These are phyloP conservation scores for Biston betularia DNA, from an alignment of 2,888 invertebrate genomes.

Conservation along the genomic window DNA sequence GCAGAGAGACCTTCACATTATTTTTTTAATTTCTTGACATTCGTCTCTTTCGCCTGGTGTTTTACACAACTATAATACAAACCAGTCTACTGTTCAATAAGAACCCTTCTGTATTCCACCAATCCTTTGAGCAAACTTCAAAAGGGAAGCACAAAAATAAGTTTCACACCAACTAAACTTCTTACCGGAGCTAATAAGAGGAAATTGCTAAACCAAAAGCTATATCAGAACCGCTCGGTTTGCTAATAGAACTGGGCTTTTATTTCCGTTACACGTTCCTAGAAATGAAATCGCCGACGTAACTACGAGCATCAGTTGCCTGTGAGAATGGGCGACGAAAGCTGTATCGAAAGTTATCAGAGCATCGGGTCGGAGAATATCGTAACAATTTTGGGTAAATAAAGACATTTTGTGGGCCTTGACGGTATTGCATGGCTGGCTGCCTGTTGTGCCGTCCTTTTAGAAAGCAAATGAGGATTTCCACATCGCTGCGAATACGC, in stretches of 20 bases:
- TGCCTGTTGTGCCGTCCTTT: conserved; percentile 65
- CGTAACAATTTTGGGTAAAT: conserved; percentile 72
- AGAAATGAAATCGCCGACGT: conserved; percentile 54
- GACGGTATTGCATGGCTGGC: conserved; percentile 60
- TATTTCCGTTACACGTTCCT: conserved; percentile 59
- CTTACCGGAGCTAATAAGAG: conserved; percentile 28
- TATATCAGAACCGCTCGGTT: conserved; percentile 33
- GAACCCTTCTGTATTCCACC: background rate
- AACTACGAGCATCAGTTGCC: conserved; percentile 54
- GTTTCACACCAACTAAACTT: conserved; percentile 24
- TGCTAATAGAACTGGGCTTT: conserved; percentile 50
- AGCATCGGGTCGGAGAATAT: conserved; percentile 66
- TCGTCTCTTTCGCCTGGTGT: too few species aligned
- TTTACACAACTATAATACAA: background rate
- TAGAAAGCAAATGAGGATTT: conserved; percentile 71
- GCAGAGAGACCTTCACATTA: too few species aligned
- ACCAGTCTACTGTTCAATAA: background rate
- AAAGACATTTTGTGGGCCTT: conserved; percentile 70
- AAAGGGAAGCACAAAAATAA: conserved; percentile 15
- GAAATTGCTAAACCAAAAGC: conserved; percentile 36
- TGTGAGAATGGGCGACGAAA: conserved; percentile 54
- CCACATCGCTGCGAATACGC: conserved; percentile 62
- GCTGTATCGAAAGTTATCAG: conserved; percentile 65
- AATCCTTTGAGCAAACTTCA: conserved; percentile 9
- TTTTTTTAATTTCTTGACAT: too few species aligned